Conservation (phyloP, 2,113 vertebrate species). For the Anhinga rufa region DNA sequence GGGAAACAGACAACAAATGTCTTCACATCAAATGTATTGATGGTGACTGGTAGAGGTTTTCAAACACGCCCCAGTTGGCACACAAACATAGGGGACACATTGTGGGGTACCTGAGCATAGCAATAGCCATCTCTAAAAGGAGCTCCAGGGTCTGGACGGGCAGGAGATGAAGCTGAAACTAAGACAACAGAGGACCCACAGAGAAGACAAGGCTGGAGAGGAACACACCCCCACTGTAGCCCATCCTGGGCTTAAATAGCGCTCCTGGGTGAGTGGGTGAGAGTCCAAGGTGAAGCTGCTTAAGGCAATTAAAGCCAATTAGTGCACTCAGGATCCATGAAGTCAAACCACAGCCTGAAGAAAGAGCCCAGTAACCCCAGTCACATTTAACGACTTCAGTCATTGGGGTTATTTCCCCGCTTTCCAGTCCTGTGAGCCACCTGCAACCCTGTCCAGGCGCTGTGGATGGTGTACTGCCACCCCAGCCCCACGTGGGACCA, state of each 20-base stretch:
- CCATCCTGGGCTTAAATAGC: background rate
- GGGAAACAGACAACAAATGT: background rate
- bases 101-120: fast-evolving
- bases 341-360: background rate
- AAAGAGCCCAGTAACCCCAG: background rate
- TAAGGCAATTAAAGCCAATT: background rate
- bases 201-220: fast-evolving
- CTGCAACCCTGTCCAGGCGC: background rate
- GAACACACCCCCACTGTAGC: fast-evolving
- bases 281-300: background rate
- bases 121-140: fast-evolving
- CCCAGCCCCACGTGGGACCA: fast-evolving
- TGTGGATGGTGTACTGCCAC: background rate
- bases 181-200: fast-evolving
- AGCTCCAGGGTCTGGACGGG: background rate
- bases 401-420: background rate
- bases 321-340: background rate
- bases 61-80: background rate
- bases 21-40: fast-evolving
- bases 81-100: fast-evolving
- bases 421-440: background rate
- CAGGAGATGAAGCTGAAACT: background rate
- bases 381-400: background rate
- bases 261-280: background rate
- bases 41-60: background rate